phyloP scores from a whole-genome alignment of 2,888 invertebrate species.

The Chaetoderma sp. region DNA sequence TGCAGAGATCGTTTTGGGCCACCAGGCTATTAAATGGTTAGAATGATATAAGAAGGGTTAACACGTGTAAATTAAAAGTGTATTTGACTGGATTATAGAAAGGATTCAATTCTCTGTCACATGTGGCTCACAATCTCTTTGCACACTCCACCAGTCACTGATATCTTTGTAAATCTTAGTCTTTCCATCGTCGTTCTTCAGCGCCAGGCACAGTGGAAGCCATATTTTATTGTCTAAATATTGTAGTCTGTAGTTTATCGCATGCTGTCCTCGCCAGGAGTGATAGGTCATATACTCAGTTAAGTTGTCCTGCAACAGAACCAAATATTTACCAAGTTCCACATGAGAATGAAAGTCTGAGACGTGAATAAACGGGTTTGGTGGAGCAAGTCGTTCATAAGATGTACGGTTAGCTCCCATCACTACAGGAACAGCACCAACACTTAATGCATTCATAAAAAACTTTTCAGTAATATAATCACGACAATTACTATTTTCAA shows the following conservation, averaged over 20 bases:
- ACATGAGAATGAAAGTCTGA: neutral
- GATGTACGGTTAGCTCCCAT: neutral
- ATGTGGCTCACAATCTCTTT: too few species aligned
- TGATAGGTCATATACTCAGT: conserved; percentile 1
- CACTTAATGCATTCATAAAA: neutral
- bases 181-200: neutral
- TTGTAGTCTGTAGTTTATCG: neutral
- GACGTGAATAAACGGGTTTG: conserved; percentile 5
- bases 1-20: too few species aligned
- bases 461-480: conserved; percentile 7
- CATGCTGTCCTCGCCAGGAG: neutral
- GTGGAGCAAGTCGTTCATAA: neutral
- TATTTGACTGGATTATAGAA: too few species aligned
- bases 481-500: neutral
- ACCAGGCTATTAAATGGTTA: too few species aligned
- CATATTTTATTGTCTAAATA: neutral
- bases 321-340: neutral
- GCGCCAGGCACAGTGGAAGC: neutral
- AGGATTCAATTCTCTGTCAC: too few species aligned
- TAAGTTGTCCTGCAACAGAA: neutral
- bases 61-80: too few species aligned
- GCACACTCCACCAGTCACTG: too few species aligned
- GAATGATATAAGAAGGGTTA: too few species aligned
- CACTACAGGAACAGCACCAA: conserved; percentile 2
- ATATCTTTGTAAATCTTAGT: too few species aligned